These are phyloP conservation scores for Diuraphis noxia DNA, from an alignment of 1,140 invertebrate species.

Conservation along the genomic window DNA sequence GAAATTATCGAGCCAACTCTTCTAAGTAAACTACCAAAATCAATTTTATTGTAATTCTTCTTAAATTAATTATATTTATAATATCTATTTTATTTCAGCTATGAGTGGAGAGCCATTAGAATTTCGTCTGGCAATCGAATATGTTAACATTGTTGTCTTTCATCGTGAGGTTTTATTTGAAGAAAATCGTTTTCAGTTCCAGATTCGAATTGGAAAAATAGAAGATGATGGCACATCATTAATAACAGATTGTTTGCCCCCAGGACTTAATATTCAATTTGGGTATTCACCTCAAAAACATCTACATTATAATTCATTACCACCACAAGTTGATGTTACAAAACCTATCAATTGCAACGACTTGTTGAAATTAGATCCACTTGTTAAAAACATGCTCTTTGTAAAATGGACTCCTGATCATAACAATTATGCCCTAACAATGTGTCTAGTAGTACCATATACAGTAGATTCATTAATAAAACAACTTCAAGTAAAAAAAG, in stretches of 20 bases:
- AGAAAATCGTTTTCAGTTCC: constrained; percentile 28
- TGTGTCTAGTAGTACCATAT: constrained; percentile 85
- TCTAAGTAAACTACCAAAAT: constrained; percentile 60
- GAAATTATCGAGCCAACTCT: constrained; percentile 89
- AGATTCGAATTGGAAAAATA: constrained; percentile 23
- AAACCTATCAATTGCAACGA: constrained; percentile 94
- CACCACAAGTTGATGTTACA: constrained; percentile 70
- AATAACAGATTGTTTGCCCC: constrained; percentile 47
- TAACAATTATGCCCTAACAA: constrained; percentile 78
- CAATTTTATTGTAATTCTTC: background rate
- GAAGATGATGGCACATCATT: no score
- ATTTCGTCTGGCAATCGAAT: background rate
- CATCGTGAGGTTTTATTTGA: background rate
- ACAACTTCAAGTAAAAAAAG: constrained; percentile 82
- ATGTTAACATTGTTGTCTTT: background rate
- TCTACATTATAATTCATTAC: background rate
- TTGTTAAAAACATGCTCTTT: constrained; percentile 79
- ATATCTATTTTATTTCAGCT: background rate
- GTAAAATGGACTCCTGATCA: constrained; percentile 90
- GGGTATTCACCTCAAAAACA: no score
- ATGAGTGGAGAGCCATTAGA: background rate
- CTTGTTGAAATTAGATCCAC: constrained; percentile 86
- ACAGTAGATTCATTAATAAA: constrained; percentile 79
- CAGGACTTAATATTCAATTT: constrained; percentile 17
- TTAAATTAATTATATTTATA: background rate